These are phyloP conservation scores for Himalopsyche anomala DNA, from an alignment of 2,888 invertebrate genomes.

Conservation along the genomic window DNA sequence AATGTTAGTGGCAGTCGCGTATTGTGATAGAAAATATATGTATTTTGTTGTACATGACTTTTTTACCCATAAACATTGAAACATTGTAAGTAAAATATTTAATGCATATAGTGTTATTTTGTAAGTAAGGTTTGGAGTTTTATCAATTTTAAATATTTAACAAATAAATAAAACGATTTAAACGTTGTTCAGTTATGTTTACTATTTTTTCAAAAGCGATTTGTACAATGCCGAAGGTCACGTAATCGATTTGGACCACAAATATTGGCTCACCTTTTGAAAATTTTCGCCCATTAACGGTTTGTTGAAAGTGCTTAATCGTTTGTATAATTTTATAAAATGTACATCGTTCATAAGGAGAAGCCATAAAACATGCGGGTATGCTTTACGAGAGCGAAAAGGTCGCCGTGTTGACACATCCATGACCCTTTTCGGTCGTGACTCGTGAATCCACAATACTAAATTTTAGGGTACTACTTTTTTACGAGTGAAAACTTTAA, in stretches of 20 bases:
- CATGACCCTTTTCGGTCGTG: conserved; percentile 26
- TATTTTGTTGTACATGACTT: no score
- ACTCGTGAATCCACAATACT: conserved; percentile 31
- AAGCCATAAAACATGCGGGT: not conserved
- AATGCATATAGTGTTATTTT: no score
- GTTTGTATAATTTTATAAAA: conserved; percentile 34
- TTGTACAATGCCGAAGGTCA: not conserved
- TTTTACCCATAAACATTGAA: no score
- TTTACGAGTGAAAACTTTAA: conserved; percentile 22
- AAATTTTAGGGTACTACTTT: conserved; percentile 9
- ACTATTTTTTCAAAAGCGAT: no score
- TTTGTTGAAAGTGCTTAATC: conserved; percentile 2
- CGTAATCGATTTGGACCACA: conserved; percentile 2
- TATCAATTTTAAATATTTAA: no score
- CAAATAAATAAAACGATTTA: no score
- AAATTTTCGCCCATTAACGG: conserved; percentile 6
- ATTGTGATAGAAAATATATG: no score
- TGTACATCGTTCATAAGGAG: conserved; percentile 13
- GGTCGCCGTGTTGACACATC: conserved; percentile 22
- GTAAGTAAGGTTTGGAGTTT: no score
- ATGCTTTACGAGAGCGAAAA: conserved; percentile 16
- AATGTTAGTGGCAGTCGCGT: no score
- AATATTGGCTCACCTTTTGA: conserved; percentile 30
- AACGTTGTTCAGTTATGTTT: no score
- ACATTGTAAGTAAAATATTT: no score